Percentiles rank a stretch among this genome's conserved stretches.
phyloP scores from a whole-genome alignment of 64 coral and sea anemone species.

The Porites lutea region DNA sequence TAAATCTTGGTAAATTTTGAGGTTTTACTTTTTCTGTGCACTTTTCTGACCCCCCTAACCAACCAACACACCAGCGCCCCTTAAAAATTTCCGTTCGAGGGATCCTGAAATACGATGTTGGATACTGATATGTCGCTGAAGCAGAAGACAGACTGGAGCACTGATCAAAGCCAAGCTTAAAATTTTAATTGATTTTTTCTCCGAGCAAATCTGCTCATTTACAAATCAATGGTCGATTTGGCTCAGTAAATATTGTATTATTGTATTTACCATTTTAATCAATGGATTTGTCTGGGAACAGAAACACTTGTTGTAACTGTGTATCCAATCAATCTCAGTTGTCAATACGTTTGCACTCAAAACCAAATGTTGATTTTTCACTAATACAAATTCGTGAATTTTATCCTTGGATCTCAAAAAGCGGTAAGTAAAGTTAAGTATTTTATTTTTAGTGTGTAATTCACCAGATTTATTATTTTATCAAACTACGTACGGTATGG shows the following conservation, averaged over 20 bases:
- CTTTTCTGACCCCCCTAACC: too few relatives aligned
- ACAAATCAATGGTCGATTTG: not conserved
- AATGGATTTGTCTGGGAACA: slow-evolving; percentile 12
- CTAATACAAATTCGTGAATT: not conserved
- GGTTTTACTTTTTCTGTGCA: too few relatives aligned
- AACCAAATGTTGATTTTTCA: not conserved
- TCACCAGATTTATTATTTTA: too few relatives aligned
- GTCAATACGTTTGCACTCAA: not conserved
- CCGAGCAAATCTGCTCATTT: not conserved
- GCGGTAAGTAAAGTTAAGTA: not conserved
- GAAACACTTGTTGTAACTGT: not conserved
- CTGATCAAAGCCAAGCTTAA: not conserved
- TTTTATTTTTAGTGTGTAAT: too few relatives aligned
- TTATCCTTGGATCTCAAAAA: too few relatives aligned
- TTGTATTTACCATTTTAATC: slow-evolving; percentile 21
- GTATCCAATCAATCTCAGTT: not conserved
- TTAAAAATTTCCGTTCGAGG: too few relatives aligned
- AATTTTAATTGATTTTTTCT: not conserved
- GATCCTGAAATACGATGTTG: too few relatives aligned
- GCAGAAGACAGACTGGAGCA: too few relatives aligned
- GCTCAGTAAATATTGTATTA: not conserved
- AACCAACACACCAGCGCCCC: too few relatives aligned
- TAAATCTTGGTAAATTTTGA: too few relatives aligned
- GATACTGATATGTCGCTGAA: too few relatives aligned
- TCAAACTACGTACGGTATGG: too few relatives aligned